phyloP scores from a whole-genome alignment of 35 echinoderm and acorn worm genomes.

The Diadema setosum region DNA sequence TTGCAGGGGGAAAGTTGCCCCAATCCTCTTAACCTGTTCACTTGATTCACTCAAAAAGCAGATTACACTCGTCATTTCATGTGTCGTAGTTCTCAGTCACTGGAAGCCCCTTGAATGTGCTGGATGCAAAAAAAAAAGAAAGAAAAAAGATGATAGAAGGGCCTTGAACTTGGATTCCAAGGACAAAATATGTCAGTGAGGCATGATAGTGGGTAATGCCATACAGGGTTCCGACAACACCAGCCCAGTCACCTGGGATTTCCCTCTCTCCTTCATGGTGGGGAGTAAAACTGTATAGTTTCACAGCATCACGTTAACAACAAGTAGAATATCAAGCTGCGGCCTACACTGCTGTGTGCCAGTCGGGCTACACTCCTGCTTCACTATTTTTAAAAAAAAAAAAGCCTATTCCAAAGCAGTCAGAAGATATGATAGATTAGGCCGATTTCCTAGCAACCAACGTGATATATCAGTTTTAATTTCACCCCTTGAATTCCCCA shows the following conservation, averaged over 20 bases:
- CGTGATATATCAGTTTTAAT: slow-evolving; percentile 15
- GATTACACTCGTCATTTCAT: background rate
- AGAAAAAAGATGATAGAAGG: no score
- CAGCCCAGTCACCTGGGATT: background rate
- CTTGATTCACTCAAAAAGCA: background rate
- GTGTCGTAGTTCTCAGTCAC: background rate
- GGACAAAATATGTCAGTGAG: no score
- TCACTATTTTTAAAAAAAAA: background rate
- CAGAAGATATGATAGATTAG: slow-evolving; percentile 23
- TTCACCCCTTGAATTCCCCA: background rate
- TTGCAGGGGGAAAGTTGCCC: background rate
- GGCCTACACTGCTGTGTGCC: background rate
- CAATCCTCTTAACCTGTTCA: background rate
- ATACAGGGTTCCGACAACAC: no score
- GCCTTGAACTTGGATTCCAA: no score
- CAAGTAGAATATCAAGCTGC: no score
- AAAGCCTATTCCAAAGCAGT: no score
- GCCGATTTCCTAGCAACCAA: background rate
- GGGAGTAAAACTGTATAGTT: background rate
- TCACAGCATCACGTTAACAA: no score
- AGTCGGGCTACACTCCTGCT: background rate
- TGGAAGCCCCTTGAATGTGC: no score
- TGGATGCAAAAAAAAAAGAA: no score
- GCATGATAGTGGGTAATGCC: no score
- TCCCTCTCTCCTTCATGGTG: background rate